Evolutionary conservation across 2,797 vertebrate species (phyloP), one percentile per base, ranked within the genome.

Genomic region (Ctenopoma kingsleyae): DNA sequence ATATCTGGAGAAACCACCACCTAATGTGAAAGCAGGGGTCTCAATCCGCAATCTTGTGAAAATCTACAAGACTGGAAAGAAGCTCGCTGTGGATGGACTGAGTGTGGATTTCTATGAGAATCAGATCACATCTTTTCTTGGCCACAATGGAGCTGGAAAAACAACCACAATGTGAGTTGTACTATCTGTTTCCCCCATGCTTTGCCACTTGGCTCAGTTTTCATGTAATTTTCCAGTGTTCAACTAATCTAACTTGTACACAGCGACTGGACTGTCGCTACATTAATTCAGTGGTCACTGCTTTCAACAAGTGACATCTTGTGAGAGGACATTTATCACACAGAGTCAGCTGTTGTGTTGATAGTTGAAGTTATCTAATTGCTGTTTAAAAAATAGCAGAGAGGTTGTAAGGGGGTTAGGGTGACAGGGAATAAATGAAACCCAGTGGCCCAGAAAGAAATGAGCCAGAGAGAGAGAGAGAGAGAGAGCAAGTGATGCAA

Each of bases 111-210:
- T 99, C 88, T 98, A 96, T 0, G 95, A 99, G 90, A 96, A 97
- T 57, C 98, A 99, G 75, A 99, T 99, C 85, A 98, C 98, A 6
- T 99, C 98, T 4, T 99, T 99, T 65, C 91, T 99, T 27, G 98
- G 98, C 63, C 98, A 99, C 89, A 99, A 99, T 2, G 98, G 98
- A 86, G 98, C 98, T 0, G 95, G 95, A 38, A 95, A 95, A 89
- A 95, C 95, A 4, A 99, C 98, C 63, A 99, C 97, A 12, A 99
- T 99, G 98, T 98, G 94, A 96, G 97, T 80, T 3, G 10, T 20
- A 6, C 53, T 73, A 71, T 72, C 47, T 48, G 0, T 65, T 59
- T 55, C 49, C 41, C 15, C 43, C 52, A 54, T 71, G 49, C 66
- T 44, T 57, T 22, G 36, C 51, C 35, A 36, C 36, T 74, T 48